Evolutionary conservation across 2,113 vertebrate genomes (phyloP).

Genomic region (Siniperca knerii): DNA sequence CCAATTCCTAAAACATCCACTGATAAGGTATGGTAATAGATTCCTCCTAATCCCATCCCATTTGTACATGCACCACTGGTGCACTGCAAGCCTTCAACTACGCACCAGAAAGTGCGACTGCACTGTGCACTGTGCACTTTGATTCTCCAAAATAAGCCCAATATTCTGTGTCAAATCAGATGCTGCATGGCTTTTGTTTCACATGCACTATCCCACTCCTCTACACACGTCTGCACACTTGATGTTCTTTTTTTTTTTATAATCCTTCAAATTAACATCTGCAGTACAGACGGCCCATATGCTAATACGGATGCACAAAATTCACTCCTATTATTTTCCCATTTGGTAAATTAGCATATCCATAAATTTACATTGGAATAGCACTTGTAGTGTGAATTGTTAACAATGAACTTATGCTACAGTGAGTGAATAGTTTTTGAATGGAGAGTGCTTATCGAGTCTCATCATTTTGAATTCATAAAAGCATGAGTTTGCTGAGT

Average conservation of each 20-base stretch:
- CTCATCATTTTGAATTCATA: neutral
- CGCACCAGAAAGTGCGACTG: neutral
- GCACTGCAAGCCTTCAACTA: neutral
- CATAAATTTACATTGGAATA: slow-evolving; percentile 30
- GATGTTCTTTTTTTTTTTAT: slow-evolving; percentile 12
- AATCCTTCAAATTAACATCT: slow-evolving; percentile 36
- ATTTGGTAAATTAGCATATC: slow-evolving; percentile 46
- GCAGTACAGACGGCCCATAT: neutral
- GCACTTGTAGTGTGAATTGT: slow-evolving; percentile 24
- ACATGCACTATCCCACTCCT: neutral
- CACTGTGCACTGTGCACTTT: neutral
- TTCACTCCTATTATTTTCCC: slow-evolving; percentile 29
- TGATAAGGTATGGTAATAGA: slow-evolving; percentile 1
- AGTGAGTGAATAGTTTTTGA: slow-evolving; percentile 1
- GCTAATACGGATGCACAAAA: slow-evolving; percentile 40
- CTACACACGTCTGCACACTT: neutral
- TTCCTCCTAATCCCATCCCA: neutral
- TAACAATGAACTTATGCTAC: neutral
- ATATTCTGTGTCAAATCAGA: neutral
- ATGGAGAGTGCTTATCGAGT: neutral
- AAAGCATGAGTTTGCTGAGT: neutral
- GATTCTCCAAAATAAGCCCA: neutral
- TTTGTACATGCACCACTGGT: neutral
- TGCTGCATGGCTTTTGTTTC: neutral
- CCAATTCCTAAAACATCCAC: neutral